Evolutionary conservation across 2,797 vertebrate species (phyloP).

Genomic region (Anableps anableps): DNA sequence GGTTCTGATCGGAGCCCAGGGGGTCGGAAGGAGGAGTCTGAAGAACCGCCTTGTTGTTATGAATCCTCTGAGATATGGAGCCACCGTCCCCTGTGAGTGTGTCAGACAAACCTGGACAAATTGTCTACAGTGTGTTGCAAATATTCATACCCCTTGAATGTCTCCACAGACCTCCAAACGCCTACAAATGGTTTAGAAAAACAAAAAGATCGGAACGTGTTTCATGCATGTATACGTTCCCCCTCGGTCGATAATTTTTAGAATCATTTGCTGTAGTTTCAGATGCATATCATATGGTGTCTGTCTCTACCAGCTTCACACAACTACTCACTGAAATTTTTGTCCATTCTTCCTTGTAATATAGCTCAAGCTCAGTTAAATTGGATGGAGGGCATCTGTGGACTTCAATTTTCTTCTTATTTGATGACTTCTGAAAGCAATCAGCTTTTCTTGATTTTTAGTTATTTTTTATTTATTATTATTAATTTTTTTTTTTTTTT

Average conservation of each 20-base stretch:
- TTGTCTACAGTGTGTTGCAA: background rate
- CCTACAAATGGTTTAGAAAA: background rate
- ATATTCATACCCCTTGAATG: background rate
- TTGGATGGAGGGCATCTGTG: background rate
- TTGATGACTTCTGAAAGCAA: too few relatives aligned
- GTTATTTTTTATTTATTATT: too few relatives aligned
- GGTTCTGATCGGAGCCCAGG: conserved; percentile 97
- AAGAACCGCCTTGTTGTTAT: conserved; percentile 96
- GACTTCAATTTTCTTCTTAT: too few relatives aligned
- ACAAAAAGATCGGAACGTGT: background rate
- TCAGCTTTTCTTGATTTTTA: background rate
- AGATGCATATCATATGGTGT: background rate
- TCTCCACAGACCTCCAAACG: background rate
- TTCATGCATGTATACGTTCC: background rate
- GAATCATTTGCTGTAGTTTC: background rate
- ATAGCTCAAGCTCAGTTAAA: background rate
- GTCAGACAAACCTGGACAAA: background rate
- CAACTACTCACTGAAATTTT: background rate
- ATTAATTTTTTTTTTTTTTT: too few relatives aligned
- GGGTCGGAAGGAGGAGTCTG: conserved; percentile 95
- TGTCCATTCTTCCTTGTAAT: background rate
- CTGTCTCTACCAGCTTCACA: background rate
- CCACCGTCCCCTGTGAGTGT: conserved; percentile 96
- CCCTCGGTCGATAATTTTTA: background rate
- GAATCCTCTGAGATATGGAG: conserved; percentile 93